Conservation (phyloP, 2,113 vertebrate species). For the Bufo gargarizans region DNA sequence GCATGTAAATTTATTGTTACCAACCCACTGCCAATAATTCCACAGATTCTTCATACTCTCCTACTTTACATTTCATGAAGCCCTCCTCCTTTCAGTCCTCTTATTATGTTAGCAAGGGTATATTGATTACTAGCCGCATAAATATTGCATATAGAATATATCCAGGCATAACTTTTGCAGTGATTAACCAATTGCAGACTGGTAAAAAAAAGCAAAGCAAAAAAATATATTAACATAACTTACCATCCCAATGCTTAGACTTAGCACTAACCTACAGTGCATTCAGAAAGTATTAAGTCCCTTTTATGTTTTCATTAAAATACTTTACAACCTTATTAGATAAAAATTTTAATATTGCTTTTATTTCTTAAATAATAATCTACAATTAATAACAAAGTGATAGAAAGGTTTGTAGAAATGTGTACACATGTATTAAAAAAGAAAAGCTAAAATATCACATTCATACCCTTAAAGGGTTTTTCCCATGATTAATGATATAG, state of each 20-base stretch:
- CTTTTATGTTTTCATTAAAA: no score
- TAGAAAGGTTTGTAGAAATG: no score
- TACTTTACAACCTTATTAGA: no score
- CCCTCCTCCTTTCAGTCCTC: neutral
- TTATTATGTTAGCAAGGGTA: neutral
- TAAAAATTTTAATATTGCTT: no score
- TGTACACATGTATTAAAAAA: no score
- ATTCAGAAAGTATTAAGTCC: no score
- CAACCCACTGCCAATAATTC: slow-evolving; percentile 8
- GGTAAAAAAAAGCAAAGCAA: neutral
- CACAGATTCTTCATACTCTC: slow-evolving; percentile 7
- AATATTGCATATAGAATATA: neutral
- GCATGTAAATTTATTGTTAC: slow-evolving; percentile 14
- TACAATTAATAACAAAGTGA: no score
- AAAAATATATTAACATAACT: neutral
- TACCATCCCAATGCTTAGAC: neutral
- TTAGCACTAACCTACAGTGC: neutral
- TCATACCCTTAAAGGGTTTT: no score
- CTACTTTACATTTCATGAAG: neutral
- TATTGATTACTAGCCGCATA: neutral
- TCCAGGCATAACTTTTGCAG: neutral
- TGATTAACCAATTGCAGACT: neutral
- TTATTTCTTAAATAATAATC: no score
- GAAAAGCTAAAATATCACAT: no score
- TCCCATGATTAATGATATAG: no score